These are phyloP conservation scores for Tigriopus californicus DNA, from an alignment of 2,888 invertebrate species.

Conservation along the genomic window DNA sequence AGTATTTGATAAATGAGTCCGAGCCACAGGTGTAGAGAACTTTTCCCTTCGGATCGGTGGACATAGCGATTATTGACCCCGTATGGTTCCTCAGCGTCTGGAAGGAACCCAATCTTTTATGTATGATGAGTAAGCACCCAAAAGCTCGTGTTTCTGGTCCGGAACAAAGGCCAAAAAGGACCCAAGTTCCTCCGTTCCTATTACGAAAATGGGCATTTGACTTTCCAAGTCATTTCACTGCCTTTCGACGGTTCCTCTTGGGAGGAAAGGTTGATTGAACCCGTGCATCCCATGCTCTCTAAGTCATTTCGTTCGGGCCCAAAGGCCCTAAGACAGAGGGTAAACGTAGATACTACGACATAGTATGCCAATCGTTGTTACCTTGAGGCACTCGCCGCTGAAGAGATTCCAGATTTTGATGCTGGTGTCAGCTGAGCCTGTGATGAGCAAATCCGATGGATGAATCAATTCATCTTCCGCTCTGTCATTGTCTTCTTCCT, in stretches of 20 bases:
- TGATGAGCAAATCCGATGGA: conserved; percentile 27
- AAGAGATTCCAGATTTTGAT: conserved; percentile 31
- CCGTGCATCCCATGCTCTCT: no score
- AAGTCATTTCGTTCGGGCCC: no score
- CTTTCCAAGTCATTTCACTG: no score
- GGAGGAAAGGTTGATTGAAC: no score
- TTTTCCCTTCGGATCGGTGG: conserved; percentile 27
- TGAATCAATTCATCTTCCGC: conserved; percentile 9
- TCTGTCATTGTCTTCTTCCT: conserved; percentile 20
- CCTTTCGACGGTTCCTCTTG: no score
- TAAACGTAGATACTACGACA: no score
- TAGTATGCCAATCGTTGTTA: conserved; percentile 9
- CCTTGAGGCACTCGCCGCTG: conserved; percentile 26
- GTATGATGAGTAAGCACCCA: background rate
- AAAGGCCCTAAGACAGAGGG: no score
- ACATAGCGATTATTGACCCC: conserved; percentile 31
- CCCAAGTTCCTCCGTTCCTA: no score
- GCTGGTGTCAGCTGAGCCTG: conserved; percentile 31
- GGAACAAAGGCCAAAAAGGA: no score
- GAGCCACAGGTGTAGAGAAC: conserved; percentile 32
- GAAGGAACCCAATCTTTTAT: background rate
- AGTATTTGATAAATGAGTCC: conserved; percentile 30
- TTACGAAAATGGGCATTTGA: no score
- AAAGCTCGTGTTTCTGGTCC: no score
- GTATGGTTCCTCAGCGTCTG: conserved; percentile 27